Percentiles rank a stretch among this genome's conserved stretches.
These are phyloP conservation scores for Drosophila miranda DNA, from an alignment of 1,140 invertebrate genomes.

Conservation along the genomic window DNA sequence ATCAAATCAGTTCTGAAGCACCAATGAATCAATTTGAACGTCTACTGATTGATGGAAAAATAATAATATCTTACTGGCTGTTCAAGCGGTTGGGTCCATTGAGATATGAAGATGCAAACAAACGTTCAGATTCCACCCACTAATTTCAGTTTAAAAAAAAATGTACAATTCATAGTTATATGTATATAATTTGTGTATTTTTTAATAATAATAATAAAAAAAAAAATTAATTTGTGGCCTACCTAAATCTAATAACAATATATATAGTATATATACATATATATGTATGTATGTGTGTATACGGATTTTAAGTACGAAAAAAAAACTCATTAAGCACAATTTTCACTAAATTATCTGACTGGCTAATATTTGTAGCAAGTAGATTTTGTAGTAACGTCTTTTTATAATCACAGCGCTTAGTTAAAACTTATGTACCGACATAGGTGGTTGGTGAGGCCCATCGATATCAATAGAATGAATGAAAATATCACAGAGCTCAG, in stretches of 20 bases:
- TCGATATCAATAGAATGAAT: constrained; percentile 38
- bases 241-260: constrained; percentile 66
- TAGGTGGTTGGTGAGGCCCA: neutral
- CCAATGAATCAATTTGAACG: constrained; percentile 58
- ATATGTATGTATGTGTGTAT: neutral
- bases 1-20: constrained; percentile 53
- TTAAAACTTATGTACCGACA: constrained; percentile 33
- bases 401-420: constrained; percentile 71
- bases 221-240: constrained; percentile 37
- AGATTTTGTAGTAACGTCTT: constrained; percentile 49
- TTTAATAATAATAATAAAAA: constrained; percentile 46
- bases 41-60: constrained; percentile 51
- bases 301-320: constrained; percentile 9
- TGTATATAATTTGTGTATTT: constrained; percentile 47
- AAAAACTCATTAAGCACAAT: constrained; percentile 39
- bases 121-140: too few species aligned
- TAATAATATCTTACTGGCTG: constrained; percentile 22
- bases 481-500: constrained; percentile 69
- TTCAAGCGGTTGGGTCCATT: neutral
- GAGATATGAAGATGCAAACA: constrained; percentile 1
- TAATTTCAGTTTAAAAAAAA: neutral
- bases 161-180: constrained; percentile 5
- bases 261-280: constrained; percentile 1
- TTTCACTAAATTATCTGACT: constrained; percentile 3
- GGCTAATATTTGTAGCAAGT: constrained; percentile 31